phyloP scores from a whole-genome alignment of 2,888 invertebrate genomes.

The Drosophila melanosoma region DNA sequence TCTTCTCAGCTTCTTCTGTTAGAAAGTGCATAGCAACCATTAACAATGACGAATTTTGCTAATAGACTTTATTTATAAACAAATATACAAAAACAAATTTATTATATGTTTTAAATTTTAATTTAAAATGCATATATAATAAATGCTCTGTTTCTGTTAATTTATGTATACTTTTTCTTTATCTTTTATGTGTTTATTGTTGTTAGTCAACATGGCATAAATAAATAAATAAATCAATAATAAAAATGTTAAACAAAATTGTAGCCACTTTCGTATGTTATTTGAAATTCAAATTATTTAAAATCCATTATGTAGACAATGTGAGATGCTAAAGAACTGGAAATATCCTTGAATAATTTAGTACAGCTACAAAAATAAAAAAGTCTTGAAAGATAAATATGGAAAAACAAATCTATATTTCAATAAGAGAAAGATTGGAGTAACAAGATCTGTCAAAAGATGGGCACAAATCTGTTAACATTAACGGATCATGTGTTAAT shows the following conservation, averaged over 20 bases:
- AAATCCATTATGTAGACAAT: not conserved
- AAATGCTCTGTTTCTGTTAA: not conserved
- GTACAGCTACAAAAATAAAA: constrained; percentile 38
- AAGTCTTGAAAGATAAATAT: constrained; percentile 44
- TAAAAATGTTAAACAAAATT: not conserved
- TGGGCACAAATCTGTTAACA: constrained; percentile 57
- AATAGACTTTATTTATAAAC: not conserved
- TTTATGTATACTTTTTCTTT: not conserved
- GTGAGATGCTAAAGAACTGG: not conserved
- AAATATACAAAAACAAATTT: not conserved
- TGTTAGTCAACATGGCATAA: not conserved
- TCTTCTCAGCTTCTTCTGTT: not conserved
- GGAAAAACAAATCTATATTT: constrained; percentile 36
- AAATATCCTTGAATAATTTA: constrained; percentile 29
- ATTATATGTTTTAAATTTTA: not conserved
- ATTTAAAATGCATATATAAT: not conserved
- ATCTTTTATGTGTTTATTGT: not conserved
- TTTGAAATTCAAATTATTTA: not conserved
- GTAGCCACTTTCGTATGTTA: not conserved
- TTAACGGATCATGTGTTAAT: constrained; percentile 75
- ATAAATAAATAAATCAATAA: constrained; percentile 3
- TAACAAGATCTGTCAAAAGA: constrained; percentile 7
- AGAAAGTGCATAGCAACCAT: not conserved
- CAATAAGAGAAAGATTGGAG: constrained; percentile 7
- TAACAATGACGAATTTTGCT: not conserved